phyloP scores from a whole-genome alignment of 1,140 invertebrate genomes.

The Neuroterus valhalla region DNA sequence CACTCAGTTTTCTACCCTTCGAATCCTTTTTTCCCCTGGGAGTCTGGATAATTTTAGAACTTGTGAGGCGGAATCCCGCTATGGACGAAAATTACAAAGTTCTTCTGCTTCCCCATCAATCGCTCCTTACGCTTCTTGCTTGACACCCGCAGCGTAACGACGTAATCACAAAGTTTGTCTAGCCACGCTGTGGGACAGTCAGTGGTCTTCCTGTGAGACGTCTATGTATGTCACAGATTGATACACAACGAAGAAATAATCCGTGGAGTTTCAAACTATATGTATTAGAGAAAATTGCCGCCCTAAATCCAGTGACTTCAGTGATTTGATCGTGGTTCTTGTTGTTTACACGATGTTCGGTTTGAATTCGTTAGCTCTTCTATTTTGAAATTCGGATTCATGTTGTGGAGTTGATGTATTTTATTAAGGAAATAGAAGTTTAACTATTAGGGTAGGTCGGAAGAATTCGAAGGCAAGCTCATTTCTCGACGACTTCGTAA shows the following conservation, averaged over 20 bases:
- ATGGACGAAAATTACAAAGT: constrained; percentile 13
- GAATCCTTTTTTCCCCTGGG: too few relatives aligned
- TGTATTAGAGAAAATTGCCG: neutral
- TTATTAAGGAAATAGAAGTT: too few relatives aligned
- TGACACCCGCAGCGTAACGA: constrained; percentile 12
- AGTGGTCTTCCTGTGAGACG: constrained; percentile 2
- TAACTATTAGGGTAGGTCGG: too few relatives aligned
- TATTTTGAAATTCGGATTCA: neutral
- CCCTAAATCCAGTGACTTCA: neutral
- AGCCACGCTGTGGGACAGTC: constrained; percentile 17
- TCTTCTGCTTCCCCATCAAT: constrained; percentile 1
- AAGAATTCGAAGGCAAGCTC: too few relatives aligned
- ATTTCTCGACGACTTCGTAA: too few relatives aligned
- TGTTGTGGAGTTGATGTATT: too few relatives aligned
- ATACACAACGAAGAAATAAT: constrained; percentile 15
- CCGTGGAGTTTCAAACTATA: constrained; percentile 9
- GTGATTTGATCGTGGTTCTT: neutral
- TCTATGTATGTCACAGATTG: constrained; percentile 1
- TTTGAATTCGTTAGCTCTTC: neutral
- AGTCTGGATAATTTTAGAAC: constrained; percentile 3
- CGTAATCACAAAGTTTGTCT: constrained; percentile 26
- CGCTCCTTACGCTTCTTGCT: neutral
- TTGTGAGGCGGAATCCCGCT: neutral
- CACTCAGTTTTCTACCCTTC: too few relatives aligned
- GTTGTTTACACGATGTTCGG: neutral